Evolutionary conservation across 2,888 invertebrate species (phyloP).

Genomic region (Epinotia brunnichana): DNA sequence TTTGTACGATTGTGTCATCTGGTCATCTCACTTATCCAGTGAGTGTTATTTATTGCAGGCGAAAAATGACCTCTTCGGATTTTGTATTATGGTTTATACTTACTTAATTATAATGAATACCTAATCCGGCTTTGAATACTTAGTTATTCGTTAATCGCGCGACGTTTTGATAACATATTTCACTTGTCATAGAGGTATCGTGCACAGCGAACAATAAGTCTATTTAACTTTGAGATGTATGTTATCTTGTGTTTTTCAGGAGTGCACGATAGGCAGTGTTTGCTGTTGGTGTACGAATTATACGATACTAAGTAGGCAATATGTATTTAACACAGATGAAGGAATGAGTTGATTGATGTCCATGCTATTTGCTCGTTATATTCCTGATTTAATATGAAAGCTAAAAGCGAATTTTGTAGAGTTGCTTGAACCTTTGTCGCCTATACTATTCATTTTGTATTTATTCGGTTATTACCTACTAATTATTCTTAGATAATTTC

Average conservation of each 20-base stretch:
- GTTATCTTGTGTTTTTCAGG: conserved; percentile 33
- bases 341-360: neutral
- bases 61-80: neutral
- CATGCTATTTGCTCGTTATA: neutral
- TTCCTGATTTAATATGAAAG: neutral
- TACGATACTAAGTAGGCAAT: neutral
- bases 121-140: neutral
- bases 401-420: neutral
- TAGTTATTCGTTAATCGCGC: neutral
- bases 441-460: no score
- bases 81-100: neutral
- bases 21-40: no score
- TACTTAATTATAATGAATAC: no score
- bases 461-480: no score
- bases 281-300: neutral
- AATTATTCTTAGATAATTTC: no score
- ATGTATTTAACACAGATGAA: conserved; percentile 6
- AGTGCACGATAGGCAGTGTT: conserved; percentile 15
- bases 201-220: conserved; percentile 35
- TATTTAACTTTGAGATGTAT: conserved; percentile 27
- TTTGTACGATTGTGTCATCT: no score
- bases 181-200: conserved; percentile 2
- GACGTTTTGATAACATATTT: conserved; percentile 1
- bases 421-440: neutral
- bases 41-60: neutral